Percentiles rank a stretch among this genome's conserved stretches.
phyloP scores from a whole-genome alignment of 2,888 invertebrate species.

The Pachydiplax longipennis region DNA sequence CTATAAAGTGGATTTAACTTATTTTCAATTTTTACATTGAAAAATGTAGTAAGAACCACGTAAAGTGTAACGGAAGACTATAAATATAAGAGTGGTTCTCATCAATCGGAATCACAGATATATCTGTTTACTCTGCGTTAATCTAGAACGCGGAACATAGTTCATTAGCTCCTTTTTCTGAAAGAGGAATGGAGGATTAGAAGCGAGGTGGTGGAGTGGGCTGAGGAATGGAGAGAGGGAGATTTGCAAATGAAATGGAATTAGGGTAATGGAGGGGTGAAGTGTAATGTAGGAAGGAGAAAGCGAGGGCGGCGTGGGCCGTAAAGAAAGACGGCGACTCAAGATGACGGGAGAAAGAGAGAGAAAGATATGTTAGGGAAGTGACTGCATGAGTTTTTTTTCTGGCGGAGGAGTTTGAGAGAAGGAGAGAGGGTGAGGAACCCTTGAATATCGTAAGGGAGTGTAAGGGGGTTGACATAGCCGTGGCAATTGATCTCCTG shows the following conservation, averaged over 20 bases:
- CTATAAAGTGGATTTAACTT: too few relatives aligned
- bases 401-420: neutral
- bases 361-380: neutral
- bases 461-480: conserved; percentile 32
- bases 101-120: too few relatives aligned
- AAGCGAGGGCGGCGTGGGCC: neutral
- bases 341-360: neutral
- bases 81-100: too few relatives aligned
- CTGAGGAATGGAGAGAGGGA: neutral
- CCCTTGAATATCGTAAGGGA: conserved; percentile 17
- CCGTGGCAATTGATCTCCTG: conserved; percentile 19
- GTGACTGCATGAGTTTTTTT: neutral
- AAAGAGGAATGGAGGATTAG: neutral
- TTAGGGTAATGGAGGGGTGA: neutral
- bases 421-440: neutral
- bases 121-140: too few relatives aligned
- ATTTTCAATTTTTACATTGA: too few relatives aligned
- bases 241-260: neutral
- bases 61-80: too few relatives aligned
- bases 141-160: too few relatives aligned
- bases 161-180: neutral
- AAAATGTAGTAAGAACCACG: too few relatives aligned
- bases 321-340: neutral
- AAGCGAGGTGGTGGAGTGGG: neutral
- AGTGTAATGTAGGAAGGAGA: neutral